phyloP scores from a whole-genome alignment of 1,140 invertebrate genomes.

The Akabosia matsudoensis region DNA sequence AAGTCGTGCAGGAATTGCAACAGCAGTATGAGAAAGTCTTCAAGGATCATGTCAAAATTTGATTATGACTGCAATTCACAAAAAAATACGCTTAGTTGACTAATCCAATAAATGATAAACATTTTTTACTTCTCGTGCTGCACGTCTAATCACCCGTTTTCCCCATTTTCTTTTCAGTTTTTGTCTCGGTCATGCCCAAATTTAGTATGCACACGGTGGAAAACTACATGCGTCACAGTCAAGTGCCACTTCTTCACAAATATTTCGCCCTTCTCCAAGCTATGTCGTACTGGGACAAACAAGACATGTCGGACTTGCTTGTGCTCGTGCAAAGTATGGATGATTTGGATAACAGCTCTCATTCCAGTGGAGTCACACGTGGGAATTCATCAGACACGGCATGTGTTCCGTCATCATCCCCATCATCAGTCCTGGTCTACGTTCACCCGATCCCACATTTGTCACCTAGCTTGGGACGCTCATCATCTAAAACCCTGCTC shows the following conservation, averaged over 20 bases:
- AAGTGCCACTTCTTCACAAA: constrained; percentile 28
- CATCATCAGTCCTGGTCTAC: constrained; percentile 34
- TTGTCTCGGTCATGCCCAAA: constrained; percentile 42
- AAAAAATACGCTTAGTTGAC: too few relatives aligned
- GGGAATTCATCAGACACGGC: neutral
- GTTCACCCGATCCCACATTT: constrained; percentile 24
- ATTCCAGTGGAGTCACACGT: neutral
- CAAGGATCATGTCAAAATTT: too few relatives aligned
- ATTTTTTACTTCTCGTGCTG: too few relatives aligned
- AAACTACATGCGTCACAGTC: constrained; percentile 29
- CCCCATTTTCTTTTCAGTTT: constrained; percentile 27
- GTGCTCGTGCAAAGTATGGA: constrained; percentile 31
- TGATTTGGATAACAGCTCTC: neutral
- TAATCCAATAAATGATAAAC: too few relatives aligned
- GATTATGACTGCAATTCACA: neutral
- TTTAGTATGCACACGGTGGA: constrained; percentile 30
- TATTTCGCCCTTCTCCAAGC: constrained; percentile 43
- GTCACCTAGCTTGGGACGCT: neutral
- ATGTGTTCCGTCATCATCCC: neutral
- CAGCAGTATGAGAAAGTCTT: too few relatives aligned
- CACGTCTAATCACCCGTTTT: too few relatives aligned
- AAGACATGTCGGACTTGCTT: constrained; percentile 41
- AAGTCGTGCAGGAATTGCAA: too few relatives aligned
- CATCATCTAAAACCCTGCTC: constrained; percentile 15
- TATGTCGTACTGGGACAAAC: constrained; percentile 39